Evolutionary conservation across 1,140 invertebrate species (phyloP).

Genomic region (Anastrepha obliqua): DNA sequence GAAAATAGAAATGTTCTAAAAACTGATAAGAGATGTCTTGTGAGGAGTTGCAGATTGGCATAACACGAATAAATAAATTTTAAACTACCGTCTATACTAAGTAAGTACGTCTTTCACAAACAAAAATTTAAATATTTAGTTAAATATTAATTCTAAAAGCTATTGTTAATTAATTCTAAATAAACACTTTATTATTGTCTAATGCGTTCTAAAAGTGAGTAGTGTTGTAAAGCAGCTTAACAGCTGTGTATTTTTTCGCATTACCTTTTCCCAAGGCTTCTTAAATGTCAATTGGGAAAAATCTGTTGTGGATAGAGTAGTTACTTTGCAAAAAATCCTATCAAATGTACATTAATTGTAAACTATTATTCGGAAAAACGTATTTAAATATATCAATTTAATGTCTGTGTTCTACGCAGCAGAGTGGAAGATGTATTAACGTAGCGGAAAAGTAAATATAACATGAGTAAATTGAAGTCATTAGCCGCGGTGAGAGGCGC

Average conservation of each 20-base stretch:
- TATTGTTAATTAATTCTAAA: too few species aligned
- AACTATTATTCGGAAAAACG: neutral
- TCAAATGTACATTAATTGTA: conserved; percentile 33
- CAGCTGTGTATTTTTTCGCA: neutral
- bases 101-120: too few species aligned
- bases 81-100: too few species aligned
- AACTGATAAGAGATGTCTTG: conserved; percentile 12
- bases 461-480: neutral
- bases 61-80: neutral
- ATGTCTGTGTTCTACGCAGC: neutral
- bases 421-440: conserved; percentile 9
- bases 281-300: conserved; percentile 39
- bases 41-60: neutral
- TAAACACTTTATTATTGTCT: too few species aligned
- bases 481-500: neutral
- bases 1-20: neutral
- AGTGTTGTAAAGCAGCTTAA: neutral
- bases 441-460: neutral
- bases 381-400: conserved; percentile 12
- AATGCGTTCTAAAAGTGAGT: neutral
- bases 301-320: conserved; percentile 22
- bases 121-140: too few species aligned
- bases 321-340: conserved; percentile 34
- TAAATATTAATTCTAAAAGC: too few species aligned
- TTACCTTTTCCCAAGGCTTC: conserved; percentile 8